These are phyloP conservation scores for Ciconia boyciana DNA, from an alignment of 2,113 vertebrate genomes.

Conservation along the genomic window DNA sequence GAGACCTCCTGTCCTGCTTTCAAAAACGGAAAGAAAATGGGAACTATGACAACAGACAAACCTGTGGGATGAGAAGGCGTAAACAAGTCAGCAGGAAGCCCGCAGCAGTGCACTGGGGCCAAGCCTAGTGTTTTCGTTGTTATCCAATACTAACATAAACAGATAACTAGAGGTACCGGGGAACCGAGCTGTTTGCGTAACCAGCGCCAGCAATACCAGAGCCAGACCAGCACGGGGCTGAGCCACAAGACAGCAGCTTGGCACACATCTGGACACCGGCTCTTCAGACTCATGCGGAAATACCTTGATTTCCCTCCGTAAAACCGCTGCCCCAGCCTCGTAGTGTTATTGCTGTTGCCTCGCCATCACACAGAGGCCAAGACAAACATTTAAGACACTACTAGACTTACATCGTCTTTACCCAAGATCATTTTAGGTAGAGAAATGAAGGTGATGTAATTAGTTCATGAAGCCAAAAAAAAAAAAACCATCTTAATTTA, in stretches of 20 bases:
- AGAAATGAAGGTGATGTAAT: not conserved
- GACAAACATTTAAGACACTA: not conserved
- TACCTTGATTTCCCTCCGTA: not conserved
- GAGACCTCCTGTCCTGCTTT: slow-evolving; percentile 56
- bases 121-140: slow-evolving; percentile 7
- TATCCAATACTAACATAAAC: slow-evolving; percentile 19
- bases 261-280: fast-evolving
- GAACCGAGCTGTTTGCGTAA: not conserved
- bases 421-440: not conserved
- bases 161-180: not conserved
- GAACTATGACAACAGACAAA: slow-evolving; percentile 59
- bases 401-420: not conserved
- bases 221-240: fast-evolving
- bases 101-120: not conserved
- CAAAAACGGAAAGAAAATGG: not conserved
- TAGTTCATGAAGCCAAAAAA: not conserved
- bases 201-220: not conserved
- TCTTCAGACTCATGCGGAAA: not conserved
- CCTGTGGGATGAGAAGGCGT: slow-evolving; percentile 30
- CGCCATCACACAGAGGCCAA: not conserved
- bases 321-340: fast-evolving
- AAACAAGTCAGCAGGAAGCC: slow-evolving; percentile 46
- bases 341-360: fast-evolving
- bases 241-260: not conserved
- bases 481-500: not conserved